Evolutionary conservation across 2,888 invertebrate species (phyloP), one percentile per base, ranked within the genome.

Genomic region (Eumerus sabulonum): DNA sequence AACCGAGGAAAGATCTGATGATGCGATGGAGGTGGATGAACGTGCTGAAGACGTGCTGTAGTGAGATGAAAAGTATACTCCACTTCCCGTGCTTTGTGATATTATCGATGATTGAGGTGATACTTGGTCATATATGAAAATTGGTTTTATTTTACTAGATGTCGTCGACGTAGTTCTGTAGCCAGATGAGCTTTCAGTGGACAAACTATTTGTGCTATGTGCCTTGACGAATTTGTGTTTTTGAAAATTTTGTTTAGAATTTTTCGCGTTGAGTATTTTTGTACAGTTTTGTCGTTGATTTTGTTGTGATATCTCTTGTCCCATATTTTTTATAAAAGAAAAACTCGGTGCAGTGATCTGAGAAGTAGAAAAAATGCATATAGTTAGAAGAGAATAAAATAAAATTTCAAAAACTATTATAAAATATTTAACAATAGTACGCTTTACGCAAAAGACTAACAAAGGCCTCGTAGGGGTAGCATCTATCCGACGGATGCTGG

Each of bases 231-330:
- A 17, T 19, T 82, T 82, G 45, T 76, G 50, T 53, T 68, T 74
- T 42, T 42, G 47, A 57, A 71, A 82, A 45, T 72, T 73, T 35
- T 81, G 51, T 53, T 82, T 82, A 9, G 76, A 68, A 40, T 53
- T 76, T 72, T 74, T 81, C 48, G 72, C 36, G 67, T 66, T 53
- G 42, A 62, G 51, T 76, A 82, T 82, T 85, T 85, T 82, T 85
- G 86, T 84, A 86, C 84, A 81, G 82, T 84, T 79, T 81, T 82
- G 82, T 82, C 83, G 71, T 83, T 84, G 84, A 82, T 83, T 84
- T 83, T 88, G 88, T 68, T 89, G 86, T 76, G 89, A 89, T 87
- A 89, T 87, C 88, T 89, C 89, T 85, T 89, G 89, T 87, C 89
- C 89, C 89, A 89, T 89, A 88, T 88, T 89, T 88, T 83, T 76